Conservation (phyloP, 2,113 vertebrate species). For the Sinocyclocheilus rhinocerous region DNA sequence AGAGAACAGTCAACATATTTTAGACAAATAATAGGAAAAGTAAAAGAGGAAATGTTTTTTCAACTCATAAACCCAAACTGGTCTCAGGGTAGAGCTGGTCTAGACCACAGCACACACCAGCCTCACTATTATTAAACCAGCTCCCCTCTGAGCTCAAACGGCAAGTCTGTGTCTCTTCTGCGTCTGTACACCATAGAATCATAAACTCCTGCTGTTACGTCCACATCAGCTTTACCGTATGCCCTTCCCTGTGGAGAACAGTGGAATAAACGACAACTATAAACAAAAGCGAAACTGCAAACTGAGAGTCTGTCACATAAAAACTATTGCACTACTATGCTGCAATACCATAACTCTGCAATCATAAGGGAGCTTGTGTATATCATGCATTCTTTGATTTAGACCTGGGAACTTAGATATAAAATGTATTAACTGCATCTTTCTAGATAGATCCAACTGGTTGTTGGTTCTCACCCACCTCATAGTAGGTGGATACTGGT, state of each 20-base stretch:
- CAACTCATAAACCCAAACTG: not conserved
- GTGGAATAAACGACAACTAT: not conserved
- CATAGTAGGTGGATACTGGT: constrained; percentile 33
- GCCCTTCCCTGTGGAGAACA: constrained; percentile 55
- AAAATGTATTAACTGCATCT: not conserved
- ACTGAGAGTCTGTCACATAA: not conserved
- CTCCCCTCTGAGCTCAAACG: constrained; percentile 82
- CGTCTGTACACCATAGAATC: constrained; percentile 61
- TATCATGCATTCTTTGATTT: not conserved
- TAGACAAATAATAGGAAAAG: not conserved
- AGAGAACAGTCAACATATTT: not conserved
- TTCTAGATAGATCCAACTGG: not conserved
- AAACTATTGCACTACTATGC: not conserved
- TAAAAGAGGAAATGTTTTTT: not conserved
- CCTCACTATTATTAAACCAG: constrained; percentile 72
- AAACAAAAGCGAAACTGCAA: not conserved
- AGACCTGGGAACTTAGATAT: not conserved
- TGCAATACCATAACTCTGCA: constrained; percentile 2
- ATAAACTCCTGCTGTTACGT: constrained; percentile 46
- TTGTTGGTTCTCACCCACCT: constrained; percentile 55
- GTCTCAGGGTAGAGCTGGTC: not conserved
- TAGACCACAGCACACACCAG: not conserved
- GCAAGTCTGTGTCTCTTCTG: constrained; percentile 66
- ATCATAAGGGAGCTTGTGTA: not conserved
- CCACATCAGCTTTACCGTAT: constrained; percentile 21